Conservation (phyloP, 2,888 invertebrate genomes). For the Stomorhina lunata region DNA sequence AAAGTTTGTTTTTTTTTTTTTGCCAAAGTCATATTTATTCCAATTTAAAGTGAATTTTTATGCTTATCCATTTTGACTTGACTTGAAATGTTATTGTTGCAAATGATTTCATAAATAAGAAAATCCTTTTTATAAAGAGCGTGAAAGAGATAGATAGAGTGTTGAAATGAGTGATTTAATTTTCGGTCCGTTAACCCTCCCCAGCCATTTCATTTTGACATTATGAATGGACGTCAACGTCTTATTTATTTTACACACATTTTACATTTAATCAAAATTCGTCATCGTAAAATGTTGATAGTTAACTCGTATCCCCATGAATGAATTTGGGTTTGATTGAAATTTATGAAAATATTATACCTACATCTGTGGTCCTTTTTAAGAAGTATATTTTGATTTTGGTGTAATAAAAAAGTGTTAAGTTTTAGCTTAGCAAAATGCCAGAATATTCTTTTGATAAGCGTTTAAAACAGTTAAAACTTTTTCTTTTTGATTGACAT, state of each 20-base stretch:
- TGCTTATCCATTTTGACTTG: constrained; percentile 56
- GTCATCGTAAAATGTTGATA: constrained; percentile 13
- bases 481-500: constrained; percentile 74
- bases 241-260: constrained; percentile 32
- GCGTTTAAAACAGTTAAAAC: constrained; percentile 61
- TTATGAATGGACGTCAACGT: constrained; percentile 42
- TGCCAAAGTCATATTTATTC: constrained; percentile 44
- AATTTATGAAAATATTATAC: constrained; percentile 35
- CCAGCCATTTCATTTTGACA: constrained; percentile 3
- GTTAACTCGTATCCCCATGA: constrained; percentile 42
- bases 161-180: constrained; percentile 31
- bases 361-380: constrained; percentile 35
- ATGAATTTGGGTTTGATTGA: constrained; percentile 52
- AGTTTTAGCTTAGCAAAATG: constrained; percentile 58
- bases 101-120: constrained; percentile 16
- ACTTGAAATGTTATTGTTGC: constrained; percentile 19
- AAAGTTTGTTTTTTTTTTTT: neutral
- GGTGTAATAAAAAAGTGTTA: neutral
- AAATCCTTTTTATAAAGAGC: too few relatives aligned
- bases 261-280: constrained; percentile 53
- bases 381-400: too few relatives aligned
- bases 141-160: too few relatives aligned
- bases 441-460: constrained; percentile 67
- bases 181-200: constrained; percentile 51
- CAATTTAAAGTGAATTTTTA: constrained; percentile 60